Base-by-base conservation (phyloP, 2,888 invertebrate species). In the Parthenolecanium corni region DNA sequence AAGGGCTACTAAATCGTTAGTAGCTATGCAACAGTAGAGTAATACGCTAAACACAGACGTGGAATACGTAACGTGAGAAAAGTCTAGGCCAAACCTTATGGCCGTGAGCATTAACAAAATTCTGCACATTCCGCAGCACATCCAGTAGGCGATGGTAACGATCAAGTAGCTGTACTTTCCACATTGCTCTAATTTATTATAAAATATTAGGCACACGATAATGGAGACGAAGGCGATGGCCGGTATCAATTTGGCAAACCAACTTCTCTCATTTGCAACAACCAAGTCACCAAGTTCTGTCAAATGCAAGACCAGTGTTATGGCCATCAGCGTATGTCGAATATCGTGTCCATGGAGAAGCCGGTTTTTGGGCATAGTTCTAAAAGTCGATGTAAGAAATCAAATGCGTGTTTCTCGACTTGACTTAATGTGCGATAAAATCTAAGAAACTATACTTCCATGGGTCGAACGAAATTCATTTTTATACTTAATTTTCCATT, bases 1-100 rank as follows among this genome's bases (percentile, higher is more conserved):
- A 14, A 72, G 68, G 47, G 69, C 71, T 21, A 71, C 67, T 64
- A 74, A 72, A 52, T 72, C 68, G 52, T 73, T 64, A 0, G 71
- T 70, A 23, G 73, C 68, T 14, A 70, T 63, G 31, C 69, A 70
- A 46, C 70, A 72, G 31, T 69, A 67, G 16, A 68, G 61, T 2
- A 70, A 71, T 1, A 69, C 66, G 14, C 68, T 67, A 2, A 68
- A 67, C 2, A 71, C 70, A 14, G 64, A 38, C 4, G 65, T 64
- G 12, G 49, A 16, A n/a, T 46, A 61, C 11, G 54, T 57, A 18
- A 66, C 64, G 56, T 66, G 63, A 3, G 69, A 68, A 25, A 68
- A 68, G 4, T 71, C 70, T 36, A 73, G 69, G 47, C 72, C 70
- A 6, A 66, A 69, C 44, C 66, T 68, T 12, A 67, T 38, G 21